Conservation (phyloP, 2,797 vertebrate species). For the Rachycentron canadum region DNA sequence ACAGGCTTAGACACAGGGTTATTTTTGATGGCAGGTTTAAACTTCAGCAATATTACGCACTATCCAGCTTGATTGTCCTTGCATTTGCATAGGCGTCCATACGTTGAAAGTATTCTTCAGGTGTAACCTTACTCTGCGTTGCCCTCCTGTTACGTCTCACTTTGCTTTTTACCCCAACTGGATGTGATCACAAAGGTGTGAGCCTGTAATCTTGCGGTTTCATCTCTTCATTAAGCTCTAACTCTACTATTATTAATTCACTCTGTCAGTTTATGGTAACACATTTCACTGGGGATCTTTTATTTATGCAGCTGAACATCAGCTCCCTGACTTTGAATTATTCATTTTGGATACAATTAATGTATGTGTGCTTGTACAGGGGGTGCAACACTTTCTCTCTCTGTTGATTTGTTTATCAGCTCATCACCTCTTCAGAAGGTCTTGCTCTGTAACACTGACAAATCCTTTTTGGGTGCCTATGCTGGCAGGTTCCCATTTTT, state of each 20-base stretch:
- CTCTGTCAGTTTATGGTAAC: constrained; percentile 71
- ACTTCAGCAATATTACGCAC: constrained; percentile 23
- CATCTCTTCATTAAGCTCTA: constrained; percentile 60
- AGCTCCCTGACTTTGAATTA: constrained; percentile 79
- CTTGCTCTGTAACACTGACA: constrained; percentile 47
- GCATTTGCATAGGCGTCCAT: constrained; percentile 10
- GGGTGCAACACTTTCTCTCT: constrained; percentile 24
- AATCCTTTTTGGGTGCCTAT: constrained; percentile 21
- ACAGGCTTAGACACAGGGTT: constrained; percentile 55
- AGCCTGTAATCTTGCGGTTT: constrained; percentile 65
- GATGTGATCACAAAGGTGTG: constrained; percentile 61
- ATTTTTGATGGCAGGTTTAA: constrained; percentile 46
- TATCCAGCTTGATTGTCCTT: constrained; percentile 11
- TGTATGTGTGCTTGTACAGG: constrained; percentile 21
- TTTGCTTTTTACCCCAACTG: constrained; percentile 36
- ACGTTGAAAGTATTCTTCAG: background rate
- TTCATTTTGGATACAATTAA: constrained; percentile 79
- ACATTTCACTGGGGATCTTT: constrained; percentile 71
- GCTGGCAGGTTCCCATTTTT: constrained; percentile 3
- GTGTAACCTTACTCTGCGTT: background rate
- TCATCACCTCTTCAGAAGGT: constrained; percentile 50
- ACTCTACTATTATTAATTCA: constrained; percentile 73
- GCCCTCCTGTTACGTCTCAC: constrained; percentile 16
- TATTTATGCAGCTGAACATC: constrained; percentile 80
- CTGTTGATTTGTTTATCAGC: constrained; percentile 65